A percentile compares a stretch with the other conserved stretches of the same genome.
Conservation (phyloP, 2,888 invertebrate genomes). For the Smittia sp. region DNA sequence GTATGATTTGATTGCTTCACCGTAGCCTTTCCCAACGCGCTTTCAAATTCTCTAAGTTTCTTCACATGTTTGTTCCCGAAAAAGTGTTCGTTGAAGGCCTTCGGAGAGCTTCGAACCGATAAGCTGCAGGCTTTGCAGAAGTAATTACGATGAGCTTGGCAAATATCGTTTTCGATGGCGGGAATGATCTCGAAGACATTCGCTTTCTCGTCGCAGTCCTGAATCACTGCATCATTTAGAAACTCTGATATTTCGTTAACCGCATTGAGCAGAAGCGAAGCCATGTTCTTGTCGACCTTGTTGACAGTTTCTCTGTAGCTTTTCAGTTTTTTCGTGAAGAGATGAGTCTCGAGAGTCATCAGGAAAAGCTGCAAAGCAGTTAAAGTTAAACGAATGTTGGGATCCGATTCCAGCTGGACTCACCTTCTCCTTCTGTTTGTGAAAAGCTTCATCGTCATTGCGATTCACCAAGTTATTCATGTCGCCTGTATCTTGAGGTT, state of each 20-base stretch:
- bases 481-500: too few relatives aligned
- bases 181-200: not conserved
- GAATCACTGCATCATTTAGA: not conserved
- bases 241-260: not conserved
- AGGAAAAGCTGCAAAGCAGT: conserved; percentile 10
- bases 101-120: not conserved
- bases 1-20: not conserved
- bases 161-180: not conserved
- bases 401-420: not conserved
- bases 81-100: conserved; percentile 4
- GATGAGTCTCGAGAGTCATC: not conserved
- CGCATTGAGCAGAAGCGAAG: not conserved
- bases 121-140: conserved; percentile 22
- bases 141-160: conserved; percentile 9
- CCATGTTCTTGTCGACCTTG: conserved; percentile 1
- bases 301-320: not conserved
- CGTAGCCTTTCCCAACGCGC: not conserved
- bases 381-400: not conserved
- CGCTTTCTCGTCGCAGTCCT: not conserved
- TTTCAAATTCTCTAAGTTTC: not conserved
- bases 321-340: not conserved
- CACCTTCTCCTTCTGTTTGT: not conserved
- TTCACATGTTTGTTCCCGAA: not conserved
- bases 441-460: not conserved
- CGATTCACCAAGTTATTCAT: not conserved